These are phyloP conservation scores for Alectura lathami DNA, from an alignment of 2,113 vertebrate species.

Conservation along the genomic window DNA sequence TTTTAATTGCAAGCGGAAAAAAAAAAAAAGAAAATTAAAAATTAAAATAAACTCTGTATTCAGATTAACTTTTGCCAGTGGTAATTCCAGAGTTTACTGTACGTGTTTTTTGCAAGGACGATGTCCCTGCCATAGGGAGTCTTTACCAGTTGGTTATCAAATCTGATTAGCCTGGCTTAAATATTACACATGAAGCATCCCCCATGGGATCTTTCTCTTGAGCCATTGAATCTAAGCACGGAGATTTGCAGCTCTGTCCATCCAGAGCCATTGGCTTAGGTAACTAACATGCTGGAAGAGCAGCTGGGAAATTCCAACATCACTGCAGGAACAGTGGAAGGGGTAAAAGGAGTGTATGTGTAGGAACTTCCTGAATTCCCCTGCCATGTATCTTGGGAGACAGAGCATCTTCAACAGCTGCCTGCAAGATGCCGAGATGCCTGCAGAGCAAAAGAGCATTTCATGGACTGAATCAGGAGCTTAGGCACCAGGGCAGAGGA, in stretches of 20 bases:
- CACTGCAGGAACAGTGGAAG: accelerated
- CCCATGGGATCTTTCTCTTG: not conserved
- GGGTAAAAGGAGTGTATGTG: not conserved
- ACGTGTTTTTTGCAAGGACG: not conserved
- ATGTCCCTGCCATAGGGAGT: not conserved
- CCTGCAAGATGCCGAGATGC: not conserved
- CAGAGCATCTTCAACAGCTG: not conserved
- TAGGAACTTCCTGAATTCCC: not conserved
- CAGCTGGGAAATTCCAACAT: not conserved
- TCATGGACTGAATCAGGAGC: not conserved
- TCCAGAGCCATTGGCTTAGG: not conserved
- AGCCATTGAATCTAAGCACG: not conserved
- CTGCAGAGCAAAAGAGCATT: not conserved
- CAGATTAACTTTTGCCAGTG: not conserved
- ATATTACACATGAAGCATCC: not conserved
- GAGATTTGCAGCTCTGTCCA: not conserved
- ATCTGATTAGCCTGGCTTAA: not conserved
- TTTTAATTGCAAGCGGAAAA: slow-evolving; percentile 32
- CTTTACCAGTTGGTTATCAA: not conserved
- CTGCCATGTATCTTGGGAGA: not conserved
- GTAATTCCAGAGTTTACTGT: slow-evolving; percentile 20
- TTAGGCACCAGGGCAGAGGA: not conserved
- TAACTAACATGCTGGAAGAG: not conserved
- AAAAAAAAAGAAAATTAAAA: slow-evolving; percentile 53
- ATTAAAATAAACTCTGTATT: slow-evolving; percentile 30